Evolutionary conservation across 2,113 vertebrate species (phyloP), one percentile per base, ranked within the genome.

Genomic region (Leucoraja erinaceus): DNA sequence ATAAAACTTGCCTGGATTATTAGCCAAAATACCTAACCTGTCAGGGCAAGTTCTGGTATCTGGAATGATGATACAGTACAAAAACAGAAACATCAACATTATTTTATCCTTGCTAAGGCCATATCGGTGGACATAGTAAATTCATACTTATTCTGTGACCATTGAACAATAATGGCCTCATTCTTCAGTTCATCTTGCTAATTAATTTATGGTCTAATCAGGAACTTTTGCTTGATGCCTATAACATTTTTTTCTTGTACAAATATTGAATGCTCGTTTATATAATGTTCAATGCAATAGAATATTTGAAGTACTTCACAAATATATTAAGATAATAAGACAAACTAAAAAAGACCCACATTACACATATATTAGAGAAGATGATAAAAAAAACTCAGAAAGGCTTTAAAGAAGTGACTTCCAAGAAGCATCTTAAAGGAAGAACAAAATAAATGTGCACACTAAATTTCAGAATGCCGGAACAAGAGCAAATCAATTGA

Each of bases 11-110:
- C 10, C 66, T 54, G 18, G 10, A 72, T 72, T 38, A 47, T 47
- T 68, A 90, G 83, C n/a, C 90, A 91, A 91, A 66, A 91, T 91
- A 91, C 20, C 68, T 28, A 91, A 91, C 90, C 66, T 72, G 90
- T 91, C 90, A 74, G 18, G 72, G 66, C 90, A 91, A 22, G 66
- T 54, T 28, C 33, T 66, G 10, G 4, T 70, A 47, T 9, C 31
- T 47, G 88, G 14, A 22, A 6, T 88, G n/a, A 14, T 66, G 31
- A 88, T 5, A 88, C 16, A 63, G 61, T 86, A 25, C 47, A 3
- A 88, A 31, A 31, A 31, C 59, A 28, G 59, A 61, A 59, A 5
- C 6, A 90, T 20, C 86, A 70, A 47, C 33, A 25, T 1, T 0
- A 74, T 7, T 22, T 22, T 59, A 68, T 33, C 63, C 12, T 90